Evolutionary conservation across 2,113 vertebrate species (phyloP), one percentile per base, ranked within the genome.

Genomic region (Oryzias celebensis): DNA sequence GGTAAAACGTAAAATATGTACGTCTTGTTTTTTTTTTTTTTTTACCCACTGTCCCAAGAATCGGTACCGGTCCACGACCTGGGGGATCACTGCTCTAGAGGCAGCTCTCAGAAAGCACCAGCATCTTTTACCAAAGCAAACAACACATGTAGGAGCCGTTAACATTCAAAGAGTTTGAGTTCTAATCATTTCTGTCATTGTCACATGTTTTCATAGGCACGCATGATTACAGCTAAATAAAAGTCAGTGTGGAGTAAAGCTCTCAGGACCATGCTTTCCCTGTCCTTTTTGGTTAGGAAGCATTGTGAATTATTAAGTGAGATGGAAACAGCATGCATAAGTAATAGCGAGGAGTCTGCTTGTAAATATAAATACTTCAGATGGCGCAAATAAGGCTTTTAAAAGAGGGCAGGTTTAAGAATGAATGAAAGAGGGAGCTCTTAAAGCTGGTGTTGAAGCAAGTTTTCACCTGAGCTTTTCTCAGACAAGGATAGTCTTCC

Each of bases 351-450:
- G 71, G 74, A 75, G 78, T 80, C 87, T 85, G 83, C 82, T 90
- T 85, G 87, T 92, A 91, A 90, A 90, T 88, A 91, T 85, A 91
- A 90, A 92, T 91, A 89, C 85, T 87, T 86, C 82, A 90, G 81
- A 5, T 75, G 79, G 77, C 80, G 75, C 80, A 89, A 88, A 89
- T 83, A 89, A 73, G 82, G 81, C 81, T 83, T 83, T 90, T 88
- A 88, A 88, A 88, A 86, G 78, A 68, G 68, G 84, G 68, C 7
- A 26, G 61, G 83, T 83, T 90, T 77, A 91, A 90, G 85, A 84
- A 88, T 87, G 85, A 75, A 91, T 88, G 89, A 89, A 68, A 58
- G 65, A 36, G 60, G 63, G 63, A 20, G 56, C 49, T 55, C 49
- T 73, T 60, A 63, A 57, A 71, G 57, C 31, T 47, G 51, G 55